Conservation (phyloP, 2,797 vertebrate genomes). For the Fratercula arctica region DNA sequence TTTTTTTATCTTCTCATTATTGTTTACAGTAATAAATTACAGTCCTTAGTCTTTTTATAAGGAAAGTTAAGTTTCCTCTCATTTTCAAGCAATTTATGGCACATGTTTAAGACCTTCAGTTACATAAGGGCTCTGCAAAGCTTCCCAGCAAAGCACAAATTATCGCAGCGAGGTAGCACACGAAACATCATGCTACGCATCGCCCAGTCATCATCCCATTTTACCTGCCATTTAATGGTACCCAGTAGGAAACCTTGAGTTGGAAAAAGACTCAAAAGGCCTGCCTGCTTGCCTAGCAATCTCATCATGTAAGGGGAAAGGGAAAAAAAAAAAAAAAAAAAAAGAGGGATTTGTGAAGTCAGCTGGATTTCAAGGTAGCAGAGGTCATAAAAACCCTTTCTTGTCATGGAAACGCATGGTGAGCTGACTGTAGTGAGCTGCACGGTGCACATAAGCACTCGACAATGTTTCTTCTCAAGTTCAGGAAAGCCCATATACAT, state of each 20-base stretch:
- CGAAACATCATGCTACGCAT: background rate
- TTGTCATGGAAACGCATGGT: background rate
- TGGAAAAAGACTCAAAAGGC: background rate
- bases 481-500: background rate
- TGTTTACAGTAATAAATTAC: slow-evolving; percentile 66
- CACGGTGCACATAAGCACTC: background rate
- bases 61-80: slow-evolving; percentile 47
- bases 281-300: background rate
- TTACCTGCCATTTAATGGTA: slow-evolving; percentile 17
- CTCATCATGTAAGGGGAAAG: accelerated
- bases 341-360: background rate
- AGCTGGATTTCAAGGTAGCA: background rate
- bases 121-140: background rate
- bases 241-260: background rate
- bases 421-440: background rate
- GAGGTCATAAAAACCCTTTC: background rate
- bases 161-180: background rate
- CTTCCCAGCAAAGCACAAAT: background rate
- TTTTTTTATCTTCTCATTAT: slow-evolving; percentile 21
- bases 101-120: background rate
- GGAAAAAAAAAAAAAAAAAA: no score
- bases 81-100: slow-evolving; percentile 41
- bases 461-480: background rate
- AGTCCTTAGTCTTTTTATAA: slow-evolving; percentile 23
- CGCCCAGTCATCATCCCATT: background rate